Percentiles rank a stretch among this genome's conserved stretches.
Evolutionary conservation across 2,888 invertebrate genomes (phyloP).

Genomic region (Aleiodes testaceus): DNA sequence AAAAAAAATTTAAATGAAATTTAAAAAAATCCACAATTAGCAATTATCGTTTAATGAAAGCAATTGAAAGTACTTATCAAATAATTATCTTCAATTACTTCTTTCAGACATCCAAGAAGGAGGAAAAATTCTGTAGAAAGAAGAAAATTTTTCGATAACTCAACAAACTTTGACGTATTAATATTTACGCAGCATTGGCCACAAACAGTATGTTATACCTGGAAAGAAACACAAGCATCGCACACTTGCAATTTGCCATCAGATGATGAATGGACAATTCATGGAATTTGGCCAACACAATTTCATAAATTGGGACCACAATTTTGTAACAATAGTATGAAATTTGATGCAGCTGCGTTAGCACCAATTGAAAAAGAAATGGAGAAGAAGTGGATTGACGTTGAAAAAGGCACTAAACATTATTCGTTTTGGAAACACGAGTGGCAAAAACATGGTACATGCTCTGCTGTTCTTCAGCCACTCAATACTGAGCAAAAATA

Average conservation of each 20-base stretch:
- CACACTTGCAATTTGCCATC: constrained; percentile 80
- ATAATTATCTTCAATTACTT: neutral
- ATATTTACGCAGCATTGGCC: constrained; percentile 91
- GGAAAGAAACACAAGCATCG: constrained; percentile 77
- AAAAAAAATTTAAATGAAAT: too few relatives aligned
- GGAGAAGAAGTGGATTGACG: constrained; percentile 81
- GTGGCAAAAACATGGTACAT: constrained; percentile 89
- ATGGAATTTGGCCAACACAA: constrained; percentile 89
- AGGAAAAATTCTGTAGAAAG: neutral
- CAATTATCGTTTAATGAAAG: too few relatives aligned
- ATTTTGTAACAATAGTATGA: constrained; percentile 82
- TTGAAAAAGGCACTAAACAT: constrained; percentile 77
- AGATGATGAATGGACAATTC: constrained; percentile 82
- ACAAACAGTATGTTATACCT: constrained; percentile 80
- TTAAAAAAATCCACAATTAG: too few relatives aligned
- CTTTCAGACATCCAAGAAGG: constrained; percentile 31
- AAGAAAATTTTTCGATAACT: constrained; percentile 11
- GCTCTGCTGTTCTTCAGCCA: constrained; percentile 77
- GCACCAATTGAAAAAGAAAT: constrained; percentile 76
- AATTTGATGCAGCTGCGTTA: constrained; percentile 79
- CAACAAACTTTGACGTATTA: constrained; percentile 81
- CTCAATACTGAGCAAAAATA: constrained; percentile 80
- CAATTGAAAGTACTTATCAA: neutral
- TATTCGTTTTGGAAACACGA: constrained; percentile 85
- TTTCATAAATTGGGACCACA: constrained; percentile 79